Evolutionary conservation across 2,113 vertebrate species (phyloP), one percentile per base, ranked within the genome.

Genomic region (Grus americana): DNA sequence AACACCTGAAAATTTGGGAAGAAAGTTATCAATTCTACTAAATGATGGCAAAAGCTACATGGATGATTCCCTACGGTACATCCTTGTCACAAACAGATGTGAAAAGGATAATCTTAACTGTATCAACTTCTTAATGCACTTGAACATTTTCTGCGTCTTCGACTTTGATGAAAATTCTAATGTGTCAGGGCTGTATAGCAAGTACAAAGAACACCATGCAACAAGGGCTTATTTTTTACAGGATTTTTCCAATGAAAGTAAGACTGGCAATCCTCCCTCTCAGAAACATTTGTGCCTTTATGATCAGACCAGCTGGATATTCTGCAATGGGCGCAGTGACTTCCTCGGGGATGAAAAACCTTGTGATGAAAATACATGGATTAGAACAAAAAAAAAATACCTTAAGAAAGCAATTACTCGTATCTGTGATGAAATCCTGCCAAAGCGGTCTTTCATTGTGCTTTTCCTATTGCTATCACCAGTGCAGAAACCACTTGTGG

Each of bases 301-400:
- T 79, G 98, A 98, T 13, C 98, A 99, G 84, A 98, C 97, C 54
- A 99, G 98, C 90, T 99, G 99, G 99, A 98, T 99, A 92, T 99
- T 99, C 96, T 99, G 98, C 93, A 98, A 99, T 44, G 98, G 98
- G 3, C 97, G 98, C 9, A 98, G 47, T 21, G 98, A 98, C 85
- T 98, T 97, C 79, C 97, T 34, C 24, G 98, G 98, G 26, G 95
- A 91, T 71, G 98, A 98, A 79, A 26, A 78, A 30, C 15, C 96
- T n/a, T 98, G 97, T 94, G 98, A 99, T 59, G 98, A 98, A 89
- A 98, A 97, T 29, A 98, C 97, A 7, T 99, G 98, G 98, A 98
- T 98, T 59, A 98, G 97, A 96, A 98, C 89, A 0, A 98, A 98
- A 89, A 98, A 97, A 29, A 98, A 98, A 42, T 83, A 97, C 32